phyloP scores from a whole-genome alignment of 2,888 invertebrate species.

The Leptinotarsa haldemani region DNA sequence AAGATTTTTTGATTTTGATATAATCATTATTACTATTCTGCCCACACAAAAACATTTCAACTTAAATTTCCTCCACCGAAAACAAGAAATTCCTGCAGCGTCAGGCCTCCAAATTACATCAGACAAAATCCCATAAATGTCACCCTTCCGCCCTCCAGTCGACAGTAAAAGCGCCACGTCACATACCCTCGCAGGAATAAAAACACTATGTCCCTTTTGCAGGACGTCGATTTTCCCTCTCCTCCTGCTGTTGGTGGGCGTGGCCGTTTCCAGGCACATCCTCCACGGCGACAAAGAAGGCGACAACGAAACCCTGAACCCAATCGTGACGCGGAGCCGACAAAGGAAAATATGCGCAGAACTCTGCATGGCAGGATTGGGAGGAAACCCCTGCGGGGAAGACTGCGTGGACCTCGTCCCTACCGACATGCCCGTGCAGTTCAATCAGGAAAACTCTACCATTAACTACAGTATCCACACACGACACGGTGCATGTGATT shows the following conservation, averaged over 20 bases:
- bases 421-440: constrained; percentile 62
- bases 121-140: not conserved
- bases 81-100: constrained; percentile 7
- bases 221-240: constrained; percentile 61
- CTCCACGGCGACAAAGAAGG: constrained; percentile 44
- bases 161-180: not conserved
- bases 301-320: constrained; percentile 55
- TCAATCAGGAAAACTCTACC: constrained; percentile 34
- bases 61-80: not conserved
- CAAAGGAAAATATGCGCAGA: constrained; percentile 64
- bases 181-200: constrained; percentile 24
- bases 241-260: constrained; percentile 52
- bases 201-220: constrained; percentile 47
- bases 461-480: constrained; percentile 59
- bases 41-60: not conserved
- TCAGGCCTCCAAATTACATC: not conserved
- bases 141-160: not conserved
- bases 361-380: constrained; percentile 66
- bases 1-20: too few relatives aligned
- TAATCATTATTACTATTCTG: not conserved
- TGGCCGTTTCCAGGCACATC: constrained; percentile 50
- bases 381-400: constrained; percentile 70
- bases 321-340: constrained; percentile 60
- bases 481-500: constrained; percentile 70
- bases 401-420: constrained; percentile 69